Evolutionary conservation across 2,888 invertebrate species (phyloP), one percentile per base, ranked within the genome.

Genomic region (Phrixothrix hirtus): DNA sequence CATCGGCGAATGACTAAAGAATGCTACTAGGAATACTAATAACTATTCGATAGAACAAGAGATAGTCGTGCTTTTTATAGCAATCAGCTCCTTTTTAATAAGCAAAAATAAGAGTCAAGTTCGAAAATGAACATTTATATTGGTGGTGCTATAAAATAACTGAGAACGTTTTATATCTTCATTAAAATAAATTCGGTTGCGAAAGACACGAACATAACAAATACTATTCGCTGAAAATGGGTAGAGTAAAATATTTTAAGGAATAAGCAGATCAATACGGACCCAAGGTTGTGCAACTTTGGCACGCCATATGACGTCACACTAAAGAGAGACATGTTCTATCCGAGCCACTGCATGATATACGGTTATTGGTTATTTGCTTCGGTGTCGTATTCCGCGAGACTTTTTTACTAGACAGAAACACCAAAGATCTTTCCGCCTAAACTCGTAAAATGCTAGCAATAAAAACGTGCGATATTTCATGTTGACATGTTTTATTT

Each of bases 191-290:
- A 26, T 27, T 31, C 32, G 42, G 29, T 42, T 38, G 21, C 26
- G 25, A 38, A 38, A 38, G 26, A 13, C 38, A 7, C 41, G 41
- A 30, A 47, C 39, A 32, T 45, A 39, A 15, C 34, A 39, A 36
- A 38, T 32, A 37, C 37, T 53, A 39, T 36, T 41, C 29, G 39
- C 21, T 12, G 36, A 43, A 31, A 29, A 27, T 14, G 36, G 39
- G 48, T 34, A 41, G 44, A 57, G 55, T 42, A 43, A 54, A 50
- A 48, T 56, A 59, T 60, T 60, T 53, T 55, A 42, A 59, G 57
- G 55, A 61, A 58, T 57, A 56, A 46, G 36, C 48, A 56, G 54
- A 60, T 59, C 61, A 58, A 61, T 61, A 48, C 51, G 53, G 26
- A 51, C 47, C 44, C 48, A 58, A 50, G 57, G 57, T 60, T 48